phyloP scores from a whole-genome alignment of 2,888 invertebrate species.

The Adela reaumurella region DNA sequence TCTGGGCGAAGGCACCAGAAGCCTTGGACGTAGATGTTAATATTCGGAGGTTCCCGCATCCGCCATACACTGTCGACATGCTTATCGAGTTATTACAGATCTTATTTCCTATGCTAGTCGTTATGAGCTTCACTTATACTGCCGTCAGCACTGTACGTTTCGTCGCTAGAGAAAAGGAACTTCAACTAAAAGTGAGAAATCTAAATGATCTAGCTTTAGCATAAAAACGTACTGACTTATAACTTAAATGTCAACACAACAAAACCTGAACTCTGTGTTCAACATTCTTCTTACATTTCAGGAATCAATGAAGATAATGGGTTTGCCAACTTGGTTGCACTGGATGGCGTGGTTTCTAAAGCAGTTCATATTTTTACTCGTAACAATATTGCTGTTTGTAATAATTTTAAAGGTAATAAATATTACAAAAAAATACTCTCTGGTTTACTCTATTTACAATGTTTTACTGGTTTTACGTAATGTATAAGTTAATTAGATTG shows the following conservation, averaged over 20 bases:
- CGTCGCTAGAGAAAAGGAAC: slow-evolving; percentile 72
- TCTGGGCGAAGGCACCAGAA: slow-evolving; percentile 24
- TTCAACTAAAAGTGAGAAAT: slow-evolving; percentile 67
- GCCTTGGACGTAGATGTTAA: slow-evolving; percentile 20
- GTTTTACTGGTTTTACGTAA: no score
- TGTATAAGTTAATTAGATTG: no score
- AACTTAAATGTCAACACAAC: no score
- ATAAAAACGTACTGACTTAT: no score
- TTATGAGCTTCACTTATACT: slow-evolving; percentile 78
- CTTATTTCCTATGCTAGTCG: slow-evolving; percentile 70
- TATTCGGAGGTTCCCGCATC: slow-evolving; percentile 71
- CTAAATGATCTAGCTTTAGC: no score
- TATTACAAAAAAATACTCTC: no score
- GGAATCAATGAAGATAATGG: slow-evolving; percentile 94
- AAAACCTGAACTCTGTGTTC: no score
- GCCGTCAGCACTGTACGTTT: slow-evolving; percentile 74
- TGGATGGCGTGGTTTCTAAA: slow-evolving; percentile 86
- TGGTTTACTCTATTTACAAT: no score
- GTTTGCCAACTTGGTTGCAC: slow-evolving; percentile 76
- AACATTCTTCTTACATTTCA: no score
- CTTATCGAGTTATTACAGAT: slow-evolving; percentile 62
- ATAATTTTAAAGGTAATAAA: slow-evolving; percentile 55
- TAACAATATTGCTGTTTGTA: slow-evolving; percentile 57
- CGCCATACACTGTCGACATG: slow-evolving; percentile 63
- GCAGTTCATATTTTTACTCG: slow-evolving; percentile 63